Conservation (phyloP, 1,140 invertebrate genomes). For the Palaemon carinicauda region DNA sequence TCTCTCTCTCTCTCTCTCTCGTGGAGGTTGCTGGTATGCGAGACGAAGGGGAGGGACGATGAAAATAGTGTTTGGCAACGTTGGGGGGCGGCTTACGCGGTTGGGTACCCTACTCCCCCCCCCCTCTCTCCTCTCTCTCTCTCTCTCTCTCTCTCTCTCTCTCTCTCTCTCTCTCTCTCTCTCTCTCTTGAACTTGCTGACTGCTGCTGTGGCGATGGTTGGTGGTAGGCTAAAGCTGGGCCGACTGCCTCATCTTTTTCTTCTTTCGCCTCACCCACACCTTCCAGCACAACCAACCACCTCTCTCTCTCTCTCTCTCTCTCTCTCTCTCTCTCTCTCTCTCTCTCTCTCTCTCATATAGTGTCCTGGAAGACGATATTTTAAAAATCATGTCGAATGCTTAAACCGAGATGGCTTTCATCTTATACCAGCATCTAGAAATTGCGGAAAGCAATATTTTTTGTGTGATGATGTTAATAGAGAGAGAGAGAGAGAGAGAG, state of each 20-base stretch:
- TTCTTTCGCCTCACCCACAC: neutral
- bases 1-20: no score
- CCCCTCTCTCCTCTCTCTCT: neutral
- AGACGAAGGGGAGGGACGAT: no score
- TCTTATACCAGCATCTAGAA: no score
- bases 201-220: neutral
- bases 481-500: slow-evolving; percentile 26
- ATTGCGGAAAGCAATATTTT: neutral
- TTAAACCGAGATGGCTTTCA: no score
- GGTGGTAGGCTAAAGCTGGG: neutral
- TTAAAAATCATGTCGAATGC: no score
- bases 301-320: slow-evolving; percentile 15
- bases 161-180: slow-evolving; percentile 12
- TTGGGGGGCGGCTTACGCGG: slow-evolving; percentile 35
- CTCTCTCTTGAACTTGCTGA: neutral
- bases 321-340: slow-evolving; percentile 17
- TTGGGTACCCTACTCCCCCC: neutral
- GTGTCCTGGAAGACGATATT: no score
- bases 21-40: no score
- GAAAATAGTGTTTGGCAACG: slow-evolving; percentile 14
- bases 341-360: neutral
- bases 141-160: slow-evolving; percentile 15
- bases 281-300: neutral
- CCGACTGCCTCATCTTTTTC: neutral
- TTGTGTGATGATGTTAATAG: neutral